A percentile compares a stretch with the other conserved stretches of the same genome.
These are phyloP conservation scores for Ellobium chinense DNA, from an alignment of 2,888 invertebrate genomes.

Conservation along the genomic window DNA sequence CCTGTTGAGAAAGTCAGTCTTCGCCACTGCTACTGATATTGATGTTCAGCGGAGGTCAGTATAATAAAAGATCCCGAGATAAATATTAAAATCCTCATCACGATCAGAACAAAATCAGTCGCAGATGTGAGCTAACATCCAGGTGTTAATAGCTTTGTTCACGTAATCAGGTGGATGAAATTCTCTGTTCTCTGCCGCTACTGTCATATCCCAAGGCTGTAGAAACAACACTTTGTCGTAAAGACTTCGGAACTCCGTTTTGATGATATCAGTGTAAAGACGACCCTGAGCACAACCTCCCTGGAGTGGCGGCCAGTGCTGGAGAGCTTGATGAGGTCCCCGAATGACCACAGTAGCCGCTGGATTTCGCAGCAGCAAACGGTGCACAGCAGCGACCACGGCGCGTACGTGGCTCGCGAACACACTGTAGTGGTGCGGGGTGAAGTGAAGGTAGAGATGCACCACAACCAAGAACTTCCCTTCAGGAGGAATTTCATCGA, in stretches of 20 bases:
- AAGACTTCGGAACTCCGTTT: slow-evolving; percentile 3
- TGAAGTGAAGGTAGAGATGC: slow-evolving; percentile 17
- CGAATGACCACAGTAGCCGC: background rate
- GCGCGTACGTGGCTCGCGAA: background rate
- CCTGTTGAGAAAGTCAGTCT: too few relatives aligned
- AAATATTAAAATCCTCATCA: too few relatives aligned
- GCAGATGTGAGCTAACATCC: background rate
- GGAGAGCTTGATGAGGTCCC: background rate
- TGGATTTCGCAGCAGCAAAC: background rate
- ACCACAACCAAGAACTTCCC: background rate
- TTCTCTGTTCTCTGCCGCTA: background rate
- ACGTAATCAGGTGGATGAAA: slow-evolving; percentile 12
- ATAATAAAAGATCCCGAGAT: too few relatives aligned
- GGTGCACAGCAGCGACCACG: background rate
- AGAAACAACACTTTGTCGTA: slow-evolving; percentile 16
- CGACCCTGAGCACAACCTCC: background rate
- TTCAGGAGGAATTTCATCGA: slow-evolving; percentile 5
- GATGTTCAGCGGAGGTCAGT: too few relatives aligned
- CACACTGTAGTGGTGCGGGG: slow-evolving; percentile 5
- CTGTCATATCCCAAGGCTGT: slow-evolving; percentile 32
- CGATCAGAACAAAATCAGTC: too few relatives aligned
- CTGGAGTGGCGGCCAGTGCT: background rate
- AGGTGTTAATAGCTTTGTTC: background rate
- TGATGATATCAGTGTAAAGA: slow-evolving; percentile 1
- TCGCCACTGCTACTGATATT: too few relatives aligned